These are phyloP conservation scores for Psylliodes chrysocephalus DNA, from an alignment of 2,888 invertebrate species.

Conservation along the genomic window DNA sequence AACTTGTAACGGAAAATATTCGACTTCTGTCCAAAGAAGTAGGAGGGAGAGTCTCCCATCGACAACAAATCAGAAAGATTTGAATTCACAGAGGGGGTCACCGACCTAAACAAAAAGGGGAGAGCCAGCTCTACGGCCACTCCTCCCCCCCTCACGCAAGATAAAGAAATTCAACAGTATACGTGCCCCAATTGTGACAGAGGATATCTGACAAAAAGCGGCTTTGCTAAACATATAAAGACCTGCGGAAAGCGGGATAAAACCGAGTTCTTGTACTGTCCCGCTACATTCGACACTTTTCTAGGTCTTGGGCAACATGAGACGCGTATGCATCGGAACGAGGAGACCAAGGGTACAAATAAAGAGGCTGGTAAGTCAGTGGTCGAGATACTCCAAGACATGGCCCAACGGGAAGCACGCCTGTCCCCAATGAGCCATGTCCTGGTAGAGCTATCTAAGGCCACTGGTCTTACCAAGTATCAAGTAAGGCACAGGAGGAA, in stretches of 20 bases:
- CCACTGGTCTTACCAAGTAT: neutral
- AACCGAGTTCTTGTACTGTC: neutral
- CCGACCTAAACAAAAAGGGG: too few relatives aligned
- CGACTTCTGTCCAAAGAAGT: too few relatives aligned
- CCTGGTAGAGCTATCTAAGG: neutral
- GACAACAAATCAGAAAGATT: too few relatives aligned
- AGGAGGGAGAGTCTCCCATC: too few relatives aligned
- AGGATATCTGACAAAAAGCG: neutral
- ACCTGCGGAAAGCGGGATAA: neutral
- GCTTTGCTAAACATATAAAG: neutral
- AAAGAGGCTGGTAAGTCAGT: neutral
- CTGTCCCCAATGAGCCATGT: neutral
- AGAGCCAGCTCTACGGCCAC: too few relatives aligned
- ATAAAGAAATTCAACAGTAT: too few relatives aligned
- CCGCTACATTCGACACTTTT: neutral
- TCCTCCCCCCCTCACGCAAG: too few relatives aligned
- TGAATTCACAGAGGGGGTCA: too few relatives aligned
- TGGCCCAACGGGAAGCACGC: neutral
- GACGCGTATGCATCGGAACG: neutral
- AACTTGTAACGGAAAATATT: too few relatives aligned
- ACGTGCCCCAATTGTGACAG: neutral
- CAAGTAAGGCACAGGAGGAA: neutral
- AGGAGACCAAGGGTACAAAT: neutral
- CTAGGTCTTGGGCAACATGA: neutral
- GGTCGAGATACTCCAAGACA: neutral